These are phyloP conservation scores for Girardia tigrina DNA, from an alignment of 2,888 invertebrate species.

Conservation along the genomic window DNA sequence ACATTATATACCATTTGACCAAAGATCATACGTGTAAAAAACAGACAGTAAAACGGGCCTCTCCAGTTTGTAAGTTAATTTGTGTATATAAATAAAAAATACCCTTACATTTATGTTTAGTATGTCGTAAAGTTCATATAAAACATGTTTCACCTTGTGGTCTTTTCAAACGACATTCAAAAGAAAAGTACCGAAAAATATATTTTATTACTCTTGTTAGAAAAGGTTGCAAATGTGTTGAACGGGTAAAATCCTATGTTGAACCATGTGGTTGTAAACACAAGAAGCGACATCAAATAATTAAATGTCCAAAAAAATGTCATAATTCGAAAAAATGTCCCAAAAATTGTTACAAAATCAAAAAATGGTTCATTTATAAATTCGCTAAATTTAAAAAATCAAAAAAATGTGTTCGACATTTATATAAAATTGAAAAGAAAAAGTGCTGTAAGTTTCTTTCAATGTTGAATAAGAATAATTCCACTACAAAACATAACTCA, in stretches of 20 bases:
- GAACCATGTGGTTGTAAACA: slow-evolving; percentile 29
- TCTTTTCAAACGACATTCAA: background rate
- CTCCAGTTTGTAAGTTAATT: background rate
- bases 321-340: slow-evolving; percentile 3
- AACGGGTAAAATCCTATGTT: background rate
- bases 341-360: slow-evolving; percentile 25
- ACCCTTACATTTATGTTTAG: slow-evolving; percentile 2
- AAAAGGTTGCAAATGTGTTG: slow-evolving; percentile 24
- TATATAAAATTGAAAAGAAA: slow-evolving; percentile 11
- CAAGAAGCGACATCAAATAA: background rate
- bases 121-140: slow-evolving; percentile 25
- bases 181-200: slow-evolving; percentile 23
- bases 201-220: slow-evolving; percentile 3
- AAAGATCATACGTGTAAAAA: background rate
- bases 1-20: background rate
- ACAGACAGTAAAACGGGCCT: background rate
- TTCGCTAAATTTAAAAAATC: slow-evolving; percentile 11
- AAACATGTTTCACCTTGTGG: slow-evolving; percentile 26
- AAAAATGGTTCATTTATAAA: slow-evolving; percentile 24
- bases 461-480: background rate
- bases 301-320: slow-evolving; percentile 10
- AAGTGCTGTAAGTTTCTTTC: slow-evolving; percentile 29
- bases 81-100: background rate
- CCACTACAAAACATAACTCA: background rate
- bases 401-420: slow-evolving; percentile 27